These are phyloP conservation scores for Limnephilus rhombicus DNA, from an alignment of 2,888 invertebrate species.

Conservation along the genomic window DNA sequence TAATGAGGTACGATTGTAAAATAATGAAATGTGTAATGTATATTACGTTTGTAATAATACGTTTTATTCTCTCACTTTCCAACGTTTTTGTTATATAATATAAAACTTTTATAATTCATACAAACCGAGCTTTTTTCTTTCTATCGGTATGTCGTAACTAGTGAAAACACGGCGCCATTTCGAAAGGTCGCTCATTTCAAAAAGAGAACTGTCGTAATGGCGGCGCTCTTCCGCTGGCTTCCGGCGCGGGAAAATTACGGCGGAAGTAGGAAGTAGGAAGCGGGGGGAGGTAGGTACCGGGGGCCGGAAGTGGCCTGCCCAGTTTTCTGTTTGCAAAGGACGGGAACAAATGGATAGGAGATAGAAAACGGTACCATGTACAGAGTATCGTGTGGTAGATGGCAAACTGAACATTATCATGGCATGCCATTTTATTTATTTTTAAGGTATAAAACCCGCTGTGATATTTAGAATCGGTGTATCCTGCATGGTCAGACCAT, in stretches of 20 bases:
- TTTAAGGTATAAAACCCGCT: neutral
- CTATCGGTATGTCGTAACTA: neutral
- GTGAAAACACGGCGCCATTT: constrained; percentile 15
- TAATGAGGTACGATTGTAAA: too few species aligned
- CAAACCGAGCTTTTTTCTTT: neutral
- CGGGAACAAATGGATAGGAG: neutral
- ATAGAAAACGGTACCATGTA: neutral
- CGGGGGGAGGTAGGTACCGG: neutral
- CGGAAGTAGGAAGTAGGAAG: neutral
- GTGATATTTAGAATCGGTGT: too few species aligned
- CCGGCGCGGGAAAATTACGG: constrained; percentile 28
- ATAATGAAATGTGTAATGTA: too few species aligned
- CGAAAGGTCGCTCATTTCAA: constrained; percentile 26
- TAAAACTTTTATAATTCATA: neutral
- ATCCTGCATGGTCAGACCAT: too few species aligned
- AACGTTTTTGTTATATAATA: too few species aligned
- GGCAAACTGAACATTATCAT: neutral
- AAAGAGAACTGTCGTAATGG: neutral
- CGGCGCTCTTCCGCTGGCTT: constrained; percentile 37
- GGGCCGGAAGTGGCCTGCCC: constrained; percentile 19
- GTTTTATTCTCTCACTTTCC: too few species aligned
- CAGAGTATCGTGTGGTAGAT: neutral
- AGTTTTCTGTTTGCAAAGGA: neutral
- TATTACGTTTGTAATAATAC: too few species aligned
- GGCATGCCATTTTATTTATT: neutral